Evolutionary conservation across 2,797 vertebrate genomes (phyloP).

Genomic region (Paramormyrops hopkinsi): DNA sequence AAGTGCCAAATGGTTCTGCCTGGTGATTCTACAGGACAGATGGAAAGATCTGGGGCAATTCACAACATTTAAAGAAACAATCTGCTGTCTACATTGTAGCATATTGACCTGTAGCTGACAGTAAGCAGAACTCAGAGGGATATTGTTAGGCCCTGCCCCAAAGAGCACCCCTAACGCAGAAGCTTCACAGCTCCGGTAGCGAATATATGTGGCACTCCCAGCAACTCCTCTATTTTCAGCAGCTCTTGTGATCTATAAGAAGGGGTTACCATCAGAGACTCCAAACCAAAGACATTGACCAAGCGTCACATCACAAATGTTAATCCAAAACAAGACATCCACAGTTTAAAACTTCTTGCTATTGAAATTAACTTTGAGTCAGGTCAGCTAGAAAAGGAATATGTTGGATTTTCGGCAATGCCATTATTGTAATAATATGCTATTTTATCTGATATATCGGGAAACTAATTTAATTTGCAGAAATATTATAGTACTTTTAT

Average conservation of each 20-base stretch:
- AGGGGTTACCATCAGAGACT: neutral
- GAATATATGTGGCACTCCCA: neutral
- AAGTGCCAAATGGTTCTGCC: neutral
- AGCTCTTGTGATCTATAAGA: neutral
- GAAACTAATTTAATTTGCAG: neutral
- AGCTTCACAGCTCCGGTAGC: neutral
- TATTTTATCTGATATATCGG: neutral
- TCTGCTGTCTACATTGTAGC: conserved; percentile 4
- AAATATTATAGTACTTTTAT: neutral
- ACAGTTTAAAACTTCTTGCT: neutral
- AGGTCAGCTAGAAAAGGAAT: neutral
- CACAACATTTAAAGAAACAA: conserved; percentile 11
- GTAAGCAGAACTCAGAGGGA: neutral
- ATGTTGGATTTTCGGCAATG: neutral
- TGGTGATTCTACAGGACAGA: conserved; percentile 16
- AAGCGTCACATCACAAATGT: neutral
- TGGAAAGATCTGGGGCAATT: conserved; percentile 14
- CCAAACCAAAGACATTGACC: neutral
- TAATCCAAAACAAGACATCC: neutral
- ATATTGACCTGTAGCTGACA: conserved; percentile 16
- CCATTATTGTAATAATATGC: neutral
- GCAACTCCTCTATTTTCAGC: neutral
- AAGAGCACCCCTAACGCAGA: neutral
- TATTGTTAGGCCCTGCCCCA: neutral
- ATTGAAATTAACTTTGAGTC: neutral